Base-by-base conservation (phyloP, 1,140 invertebrate genomes). In the Cydia pomonella region DNA sequence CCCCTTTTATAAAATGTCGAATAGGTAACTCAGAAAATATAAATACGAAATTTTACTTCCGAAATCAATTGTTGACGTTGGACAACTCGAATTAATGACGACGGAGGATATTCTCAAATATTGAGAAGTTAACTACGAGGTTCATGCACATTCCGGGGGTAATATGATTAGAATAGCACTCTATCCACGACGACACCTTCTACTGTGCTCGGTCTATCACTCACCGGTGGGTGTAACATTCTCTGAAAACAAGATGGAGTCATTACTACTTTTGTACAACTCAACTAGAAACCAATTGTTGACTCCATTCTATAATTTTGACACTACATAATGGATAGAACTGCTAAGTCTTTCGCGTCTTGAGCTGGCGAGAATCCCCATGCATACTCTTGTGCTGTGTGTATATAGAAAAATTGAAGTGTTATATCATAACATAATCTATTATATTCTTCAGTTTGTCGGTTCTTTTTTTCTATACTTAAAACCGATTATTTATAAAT, bases 211-310 rank as follows among this genome's bases (percentile, higher is more conserved):
- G 76, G 73, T 84, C 87, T 92, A 90, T 79, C 81, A 93, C 91
- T 93, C 89, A 93, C 91, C 91, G 78, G 90, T 93, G 87, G 91
- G 86, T 91, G 91, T 91, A 86, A 93, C 87, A 92, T 88, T 91
- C 81, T 93, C 91, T 93, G 91, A 92, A 93, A 93, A 91, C 82
- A 92, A 90, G 87, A 92, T 92, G 91, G 91, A 93, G 91, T 84
- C 91, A 82, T 93, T 93, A 93, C 91, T 92, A 92, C 87, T 86
- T 81, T 84, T 73, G 75, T 82, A 77, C 81, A 79, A 85, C 47
- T 83, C 75, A 77, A 79, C 76, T 87, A 89, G 88, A 83, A 74
- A 77, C 88, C 89, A 89, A 92, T 91, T 83, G 62, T 78, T 84
- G 90, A 92, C 90, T 92, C 90, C 90, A 87, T 86, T 71, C 3